A percentile compares a stretch with the other conserved stretches of the same genome.
Conservation (phyloP, 2,797 vertebrate genomes). For the Scarus forsteni region DNA sequence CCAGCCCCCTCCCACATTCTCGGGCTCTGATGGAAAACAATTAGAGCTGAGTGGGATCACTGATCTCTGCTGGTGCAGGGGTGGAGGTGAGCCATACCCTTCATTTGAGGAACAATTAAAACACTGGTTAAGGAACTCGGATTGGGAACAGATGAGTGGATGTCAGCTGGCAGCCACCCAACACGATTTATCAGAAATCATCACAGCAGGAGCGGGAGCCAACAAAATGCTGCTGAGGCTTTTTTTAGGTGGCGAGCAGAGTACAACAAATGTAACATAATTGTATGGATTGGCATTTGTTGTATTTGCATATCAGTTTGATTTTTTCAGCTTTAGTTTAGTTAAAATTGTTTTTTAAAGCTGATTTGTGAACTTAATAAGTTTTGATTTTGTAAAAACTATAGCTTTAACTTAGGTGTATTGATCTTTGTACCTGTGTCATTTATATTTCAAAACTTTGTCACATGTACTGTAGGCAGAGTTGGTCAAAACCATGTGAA, state of each 20-base stretch:
- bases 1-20: conserved; percentile 32
- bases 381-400: too few relatives aligned
- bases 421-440: too few relatives aligned
- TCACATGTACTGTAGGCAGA: too few relatives aligned
- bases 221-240: neutral
- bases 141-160: conserved; percentile 19
- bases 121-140: conserved; percentile 51
- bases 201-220: conserved; percentile 25
- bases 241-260: neutral
- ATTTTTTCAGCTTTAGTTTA: too few relatives aligned
- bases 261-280: neutral
- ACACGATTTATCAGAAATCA: conserved; percentile 45
- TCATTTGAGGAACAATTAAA: conserved; percentile 69
- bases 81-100: conserved; percentile 61
- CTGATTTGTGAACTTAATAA: too few relatives aligned
- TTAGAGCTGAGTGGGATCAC: conserved; percentile 73
- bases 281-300: too few relatives aligned
- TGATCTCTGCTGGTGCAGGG: conserved; percentile 55
- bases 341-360: too few relatives aligned
- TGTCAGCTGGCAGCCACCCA: conserved; percentile 54
- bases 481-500: too few relatives aligned
- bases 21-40: conserved; percentile 59
- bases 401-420: too few relatives aligned
- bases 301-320: too few relatives aligned
- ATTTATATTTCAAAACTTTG: too few relatives aligned